Evolutionary conservation across 2,797 vertebrate genomes (phyloP).

Genomic region (Pangasius macronema): DNA sequence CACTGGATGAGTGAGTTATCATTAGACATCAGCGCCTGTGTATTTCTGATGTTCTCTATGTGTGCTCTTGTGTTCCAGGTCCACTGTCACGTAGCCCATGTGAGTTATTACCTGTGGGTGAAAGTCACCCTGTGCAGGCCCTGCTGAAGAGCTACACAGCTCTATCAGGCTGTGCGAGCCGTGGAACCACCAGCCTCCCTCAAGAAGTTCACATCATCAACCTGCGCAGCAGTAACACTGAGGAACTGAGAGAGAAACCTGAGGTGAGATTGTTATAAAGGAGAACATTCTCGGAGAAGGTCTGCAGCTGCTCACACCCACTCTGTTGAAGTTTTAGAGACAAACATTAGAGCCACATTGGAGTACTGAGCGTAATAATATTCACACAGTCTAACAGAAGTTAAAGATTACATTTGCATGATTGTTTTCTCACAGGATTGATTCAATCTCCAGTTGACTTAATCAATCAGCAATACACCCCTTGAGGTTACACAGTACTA

Average conservation of each 20-base stretch:
- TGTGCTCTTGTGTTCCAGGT: constrained; percentile 69
- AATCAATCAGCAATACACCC: background rate
- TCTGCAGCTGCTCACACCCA: background rate
- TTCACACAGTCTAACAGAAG: background rate
- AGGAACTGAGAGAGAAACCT: constrained; percentile 62
- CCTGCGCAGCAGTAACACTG: constrained; percentile 74
- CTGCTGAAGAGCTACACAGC: constrained; percentile 85
- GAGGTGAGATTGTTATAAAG: constrained; percentile 62
- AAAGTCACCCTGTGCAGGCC: constrained; percentile 89
- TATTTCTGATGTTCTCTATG: background rate
- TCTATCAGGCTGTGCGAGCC: constrained; percentile 91
- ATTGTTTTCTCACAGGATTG: background rate
- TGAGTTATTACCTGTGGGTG: constrained; percentile 82
- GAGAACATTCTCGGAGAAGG: background rate
- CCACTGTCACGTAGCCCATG: constrained; percentile 80
- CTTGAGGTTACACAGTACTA: background rate
- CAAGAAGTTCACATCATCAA: constrained; percentile 95
- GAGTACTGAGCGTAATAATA: background rate
- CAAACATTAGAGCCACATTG: background rate
- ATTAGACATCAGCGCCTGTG: background rate
- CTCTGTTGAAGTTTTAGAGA: background rate
- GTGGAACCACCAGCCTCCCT: constrained; percentile 80
- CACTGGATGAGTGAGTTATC: background rate
- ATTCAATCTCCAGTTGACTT: background rate
- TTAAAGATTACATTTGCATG: background rate